Percentiles rank a stretch among this genome's conserved stretches.
These are phyloP conservation scores for Epizoanthus fatuus DNA, from an alignment of 92 coral and sea anemone species.

Conservation along the genomic window DNA sequence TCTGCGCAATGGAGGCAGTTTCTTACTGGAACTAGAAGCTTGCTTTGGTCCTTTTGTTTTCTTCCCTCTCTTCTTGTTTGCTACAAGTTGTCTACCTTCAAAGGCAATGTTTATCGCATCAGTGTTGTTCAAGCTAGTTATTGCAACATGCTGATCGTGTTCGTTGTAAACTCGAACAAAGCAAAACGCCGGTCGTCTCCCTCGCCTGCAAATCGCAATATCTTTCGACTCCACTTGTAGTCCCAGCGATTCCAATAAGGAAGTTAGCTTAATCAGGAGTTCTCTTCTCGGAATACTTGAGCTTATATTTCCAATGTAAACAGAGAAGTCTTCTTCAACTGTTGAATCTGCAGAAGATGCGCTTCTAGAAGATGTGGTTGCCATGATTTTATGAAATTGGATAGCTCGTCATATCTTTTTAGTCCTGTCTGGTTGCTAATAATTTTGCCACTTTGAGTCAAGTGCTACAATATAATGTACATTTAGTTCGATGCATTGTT, in stretches of 20 bases:
- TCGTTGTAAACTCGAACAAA: constrained; percentile 14
- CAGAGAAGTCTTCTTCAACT: constrained; percentile 18
- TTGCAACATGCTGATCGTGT: background rate
- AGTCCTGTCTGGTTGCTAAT: too few species aligned
- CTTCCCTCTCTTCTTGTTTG: constrained; percentile 9
- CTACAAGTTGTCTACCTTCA: background rate
- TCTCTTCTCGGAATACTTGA: constrained; percentile 40
- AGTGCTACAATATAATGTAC: too few species aligned
- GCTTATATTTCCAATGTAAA: constrained; percentile 62
- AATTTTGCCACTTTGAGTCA: too few species aligned
- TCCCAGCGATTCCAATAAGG: constrained; percentile 45
- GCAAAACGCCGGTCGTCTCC: constrained; percentile 3
- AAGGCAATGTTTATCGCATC: constrained; percentile 7
- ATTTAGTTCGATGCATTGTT: too few species aligned
- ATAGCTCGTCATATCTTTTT: too few species aligned
- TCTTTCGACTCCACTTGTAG: constrained; percentile 2
- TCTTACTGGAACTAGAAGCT: background rate
- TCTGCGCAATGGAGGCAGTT: background rate
- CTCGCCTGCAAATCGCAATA: constrained; percentile 40
- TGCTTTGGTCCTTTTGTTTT: background rate
- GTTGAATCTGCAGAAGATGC: background rate
- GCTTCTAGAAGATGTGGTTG: background rate
- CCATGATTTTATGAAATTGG: background rate
- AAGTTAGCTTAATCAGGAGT: constrained; percentile 9
- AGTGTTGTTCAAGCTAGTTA: constrained; percentile 5